Percentiles rank a stretch among this genome's conserved stretches.
Conservation (phyloP, 2,888 invertebrate genomes). For the Standfussiana lucernea region DNA sequence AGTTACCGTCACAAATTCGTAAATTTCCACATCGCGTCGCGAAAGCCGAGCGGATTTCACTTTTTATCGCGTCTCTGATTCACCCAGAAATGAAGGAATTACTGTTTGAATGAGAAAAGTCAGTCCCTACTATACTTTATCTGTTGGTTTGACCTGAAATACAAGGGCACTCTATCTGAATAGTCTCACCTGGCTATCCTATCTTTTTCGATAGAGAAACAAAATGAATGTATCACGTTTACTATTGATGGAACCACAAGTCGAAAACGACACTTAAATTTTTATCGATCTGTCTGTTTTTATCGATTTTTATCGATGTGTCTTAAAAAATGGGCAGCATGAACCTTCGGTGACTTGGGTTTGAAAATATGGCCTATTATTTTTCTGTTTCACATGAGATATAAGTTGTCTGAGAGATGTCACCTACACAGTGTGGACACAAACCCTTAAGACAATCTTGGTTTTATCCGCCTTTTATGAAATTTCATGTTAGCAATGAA, state of each 20-base stretch:
- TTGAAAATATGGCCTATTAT: background rate
- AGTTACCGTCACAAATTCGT: slow-evolving; percentile 50
- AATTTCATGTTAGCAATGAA: slow-evolving; percentile 21
- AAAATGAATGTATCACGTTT: background rate
- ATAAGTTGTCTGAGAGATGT: background rate
- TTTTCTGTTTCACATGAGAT: background rate
- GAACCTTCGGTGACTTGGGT: background rate
- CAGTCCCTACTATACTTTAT: background rate
- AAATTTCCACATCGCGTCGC: slow-evolving; percentile 40
- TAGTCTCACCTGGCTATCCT: background rate
- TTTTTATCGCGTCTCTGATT: slow-evolving; percentile 43
- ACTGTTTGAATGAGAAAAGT: slow-evolving; percentile 4
- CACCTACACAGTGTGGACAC: background rate
- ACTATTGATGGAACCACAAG: background rate
- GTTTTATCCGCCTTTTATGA: background rate
- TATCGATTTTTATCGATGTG: background rate
- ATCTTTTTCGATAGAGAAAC: background rate
- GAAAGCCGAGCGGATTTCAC: slow-evolving; percentile 50
- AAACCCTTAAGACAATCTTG: background rate
- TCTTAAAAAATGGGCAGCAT: background rate
- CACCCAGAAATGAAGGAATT: slow-evolving; percentile 28
- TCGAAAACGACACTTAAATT: background rate
- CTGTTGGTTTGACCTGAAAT: background rate
- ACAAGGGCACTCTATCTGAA: background rate
- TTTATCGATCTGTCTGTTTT: background rate